phyloP scores from a whole-genome alignment of 2,888 invertebrate species.

The Cheilosia vulpina region DNA sequence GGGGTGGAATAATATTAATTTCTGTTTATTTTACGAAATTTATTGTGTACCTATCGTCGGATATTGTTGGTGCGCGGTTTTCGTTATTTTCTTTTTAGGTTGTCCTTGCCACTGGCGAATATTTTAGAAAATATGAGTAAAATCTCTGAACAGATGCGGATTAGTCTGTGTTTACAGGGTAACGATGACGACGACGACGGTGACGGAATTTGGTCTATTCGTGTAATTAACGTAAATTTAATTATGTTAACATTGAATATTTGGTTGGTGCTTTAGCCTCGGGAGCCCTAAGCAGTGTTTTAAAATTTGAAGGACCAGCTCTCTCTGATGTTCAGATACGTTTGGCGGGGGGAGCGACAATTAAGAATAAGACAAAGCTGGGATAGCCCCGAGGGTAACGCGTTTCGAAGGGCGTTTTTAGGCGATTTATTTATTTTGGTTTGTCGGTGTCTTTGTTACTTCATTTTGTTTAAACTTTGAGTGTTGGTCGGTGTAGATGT shows the following conservation, averaged over 20 bases:
- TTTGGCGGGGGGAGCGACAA: background rate
- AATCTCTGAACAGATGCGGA: slow-evolving; percentile 27
- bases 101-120: slow-evolving; percentile 8
- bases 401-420: too few species aligned
- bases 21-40: slow-evolving; percentile 51
- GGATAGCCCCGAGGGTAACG: too few species aligned
- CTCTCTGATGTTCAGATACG: background rate
- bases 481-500: too few species aligned
- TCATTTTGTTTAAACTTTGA: too few species aligned
- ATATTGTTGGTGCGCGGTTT: slow-evolving; percentile 36
- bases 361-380: background rate
- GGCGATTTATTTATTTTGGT: too few species aligned
- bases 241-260: slow-evolving; percentile 15
- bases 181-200: background rate
- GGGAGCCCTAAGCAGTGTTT: slow-evolving; percentile 11
- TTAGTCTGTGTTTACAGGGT: slow-evolving; percentile 35
- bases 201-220: slow-evolving; percentile 32
- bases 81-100: background rate
- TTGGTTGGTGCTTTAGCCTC: too few species aligned
- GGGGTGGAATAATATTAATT: slow-evolving; percentile 34
- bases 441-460: too few species aligned
- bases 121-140: slow-evolving; percentile 26
- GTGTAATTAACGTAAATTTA: slow-evolving; percentile 51
- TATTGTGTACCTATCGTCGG: slow-evolving; percentile 47
- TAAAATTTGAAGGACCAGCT: background rate